phyloP scores from a whole-genome alignment of 2,797 vertebrate species.

The Lycodopsis pacificus region DNA sequence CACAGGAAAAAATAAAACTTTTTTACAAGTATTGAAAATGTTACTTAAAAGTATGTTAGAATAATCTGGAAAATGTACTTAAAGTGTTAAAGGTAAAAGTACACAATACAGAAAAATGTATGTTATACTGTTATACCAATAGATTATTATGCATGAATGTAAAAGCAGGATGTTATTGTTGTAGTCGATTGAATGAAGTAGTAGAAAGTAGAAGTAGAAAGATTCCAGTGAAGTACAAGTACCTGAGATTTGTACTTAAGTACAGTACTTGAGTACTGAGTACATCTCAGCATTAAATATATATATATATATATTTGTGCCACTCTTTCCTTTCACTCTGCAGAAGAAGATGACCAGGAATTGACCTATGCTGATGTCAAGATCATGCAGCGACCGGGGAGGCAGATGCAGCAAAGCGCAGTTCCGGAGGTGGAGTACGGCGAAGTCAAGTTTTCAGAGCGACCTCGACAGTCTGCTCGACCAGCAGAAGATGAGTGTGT shows the following conservation, averaged over 20 bases:
- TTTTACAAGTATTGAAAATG: background rate
- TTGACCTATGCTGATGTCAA: slow-evolving; percentile 62
- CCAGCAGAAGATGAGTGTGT: slow-evolving; percentile 32
- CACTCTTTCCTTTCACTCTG: background rate
- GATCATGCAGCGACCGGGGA: background rate
- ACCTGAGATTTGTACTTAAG: background rate
- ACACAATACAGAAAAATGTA: background rate
- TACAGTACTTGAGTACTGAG: background rate
- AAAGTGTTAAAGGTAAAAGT: background rate
- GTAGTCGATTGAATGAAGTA: background rate
- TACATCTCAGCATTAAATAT: background rate
- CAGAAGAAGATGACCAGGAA: slow-evolving; percentile 47
- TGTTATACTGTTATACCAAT: background rate
- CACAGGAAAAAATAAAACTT: background rate
- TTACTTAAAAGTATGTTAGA: background rate
- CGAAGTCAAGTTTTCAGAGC: slow-evolving; percentile 52
- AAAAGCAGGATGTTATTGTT: background rate
- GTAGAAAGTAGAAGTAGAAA: background rate
- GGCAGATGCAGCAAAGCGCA: rapidly evolving
- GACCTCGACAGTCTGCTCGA: background rate
- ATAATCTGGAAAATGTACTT: background rate
- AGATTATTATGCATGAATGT: background rate
- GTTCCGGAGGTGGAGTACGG: slow-evolving; percentile 68
- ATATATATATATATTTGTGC: background rate
- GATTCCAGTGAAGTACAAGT: background rate